Conservation (phyloP, 37 sponge, comb jelly and placozoan genomes). For the Beroe ovata region DNA sequence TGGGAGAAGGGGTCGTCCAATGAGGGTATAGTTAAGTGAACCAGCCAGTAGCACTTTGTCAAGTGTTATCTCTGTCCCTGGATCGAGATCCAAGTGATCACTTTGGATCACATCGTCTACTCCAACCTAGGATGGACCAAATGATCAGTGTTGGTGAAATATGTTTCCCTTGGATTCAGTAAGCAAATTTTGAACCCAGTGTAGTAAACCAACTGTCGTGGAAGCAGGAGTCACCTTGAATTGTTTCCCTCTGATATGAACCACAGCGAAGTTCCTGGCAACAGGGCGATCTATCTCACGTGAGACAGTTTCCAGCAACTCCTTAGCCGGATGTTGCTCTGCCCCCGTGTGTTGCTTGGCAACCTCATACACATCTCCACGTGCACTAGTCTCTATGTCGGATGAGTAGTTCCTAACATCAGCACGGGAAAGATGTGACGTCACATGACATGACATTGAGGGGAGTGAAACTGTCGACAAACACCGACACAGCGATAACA, state of each 20-base stretch:
- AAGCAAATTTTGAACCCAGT: no score
- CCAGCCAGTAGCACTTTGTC: conserved; percentile 59
- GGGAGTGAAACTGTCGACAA: no score
- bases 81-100: conserved; percentile 41
- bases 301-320: conserved; percentile 27
- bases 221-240: conserved; percentile 6
- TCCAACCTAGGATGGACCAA: no score
- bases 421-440: no score
- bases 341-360: not conserved
- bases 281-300: conserved; percentile 16
- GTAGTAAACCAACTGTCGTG: no score
- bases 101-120: conserved; percentile 44
- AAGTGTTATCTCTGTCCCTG: conserved; percentile 39
- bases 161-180: no score
- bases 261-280: conserved; percentile 11
- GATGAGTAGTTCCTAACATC: no score
- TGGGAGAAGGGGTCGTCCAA: conserved; percentile 40
- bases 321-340: not conserved
- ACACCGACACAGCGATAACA: no score
- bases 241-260: conserved; percentile 16
- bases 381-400: no score
- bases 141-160: no score
- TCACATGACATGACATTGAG: no score
- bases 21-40: conserved; percentile 47
- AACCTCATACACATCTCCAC: not conserved